These are phyloP conservation scores for Dipus sagitta DNA, from an alignment of 2,797 vertebrate species.

Conservation along the genomic window DNA sequence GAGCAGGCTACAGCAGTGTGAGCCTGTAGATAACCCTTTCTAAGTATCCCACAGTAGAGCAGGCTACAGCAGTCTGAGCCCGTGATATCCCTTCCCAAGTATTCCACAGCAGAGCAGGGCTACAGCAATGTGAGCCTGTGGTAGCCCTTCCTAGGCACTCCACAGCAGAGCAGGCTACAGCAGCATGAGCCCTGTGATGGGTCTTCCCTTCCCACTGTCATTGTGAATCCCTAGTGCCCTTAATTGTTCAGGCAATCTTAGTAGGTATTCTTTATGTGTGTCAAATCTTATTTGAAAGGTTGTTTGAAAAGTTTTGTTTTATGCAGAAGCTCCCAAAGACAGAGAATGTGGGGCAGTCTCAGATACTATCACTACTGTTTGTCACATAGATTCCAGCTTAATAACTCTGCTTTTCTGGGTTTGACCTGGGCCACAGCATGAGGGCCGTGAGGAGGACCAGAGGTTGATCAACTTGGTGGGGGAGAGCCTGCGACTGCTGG, in stretches of 20 bases:
- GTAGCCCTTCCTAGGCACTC: accelerated
- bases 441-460: slow-evolving; percentile 94
- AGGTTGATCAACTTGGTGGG: slow-evolving; percentile 92
- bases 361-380: neutral
- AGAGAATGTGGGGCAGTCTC: neutral
- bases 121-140: no score
- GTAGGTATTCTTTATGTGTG: neutral
- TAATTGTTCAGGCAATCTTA: neutral
- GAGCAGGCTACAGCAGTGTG: no score
- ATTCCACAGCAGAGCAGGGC: no score
- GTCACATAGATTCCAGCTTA: neutral
- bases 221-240: accelerated
- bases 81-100: no score
- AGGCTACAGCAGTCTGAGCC: no score
- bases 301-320: neutral
- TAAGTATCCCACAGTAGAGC: no score
- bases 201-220: neutral
- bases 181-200: neutral
- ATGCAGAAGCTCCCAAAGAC: neutral
- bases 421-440: slow-evolving; percentile 84
- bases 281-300: neutral
- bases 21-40: no score
- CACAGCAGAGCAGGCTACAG: neutral
- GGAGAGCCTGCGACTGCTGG: slow-evolving; percentile 94
- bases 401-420: neutral